phyloP scores from a whole-genome alignment of 2,888 invertebrate genomes.

The Antheraea assamensis region DNA sequence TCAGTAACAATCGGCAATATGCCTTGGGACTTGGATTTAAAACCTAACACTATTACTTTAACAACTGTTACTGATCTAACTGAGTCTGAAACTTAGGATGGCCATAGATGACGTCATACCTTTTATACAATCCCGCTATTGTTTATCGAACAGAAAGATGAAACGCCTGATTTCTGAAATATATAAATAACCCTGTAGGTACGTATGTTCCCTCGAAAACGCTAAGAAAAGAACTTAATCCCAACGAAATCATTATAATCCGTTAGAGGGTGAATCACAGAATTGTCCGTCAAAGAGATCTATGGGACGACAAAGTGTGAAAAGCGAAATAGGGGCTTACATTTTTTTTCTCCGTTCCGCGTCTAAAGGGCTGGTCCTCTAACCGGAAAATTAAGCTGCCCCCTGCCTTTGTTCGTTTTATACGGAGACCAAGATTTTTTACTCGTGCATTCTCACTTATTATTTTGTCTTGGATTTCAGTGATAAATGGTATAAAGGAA shows the following conservation, averaged over 20 bases:
- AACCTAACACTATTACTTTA: too few relatives aligned
- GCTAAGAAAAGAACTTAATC: constrained; percentile 41
- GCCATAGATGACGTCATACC: too few relatives aligned
- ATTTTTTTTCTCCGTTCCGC: constrained; percentile 36
- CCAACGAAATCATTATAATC: constrained; percentile 47
- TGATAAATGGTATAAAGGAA: constrained; percentile 21
- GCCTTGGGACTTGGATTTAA: too few relatives aligned
- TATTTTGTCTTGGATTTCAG: constrained; percentile 44
- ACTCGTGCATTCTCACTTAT: constrained; percentile 39
- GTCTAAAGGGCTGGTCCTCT: constrained; percentile 44
- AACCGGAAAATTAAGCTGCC: constrained; percentile 74
- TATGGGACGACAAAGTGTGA: constrained; percentile 49
- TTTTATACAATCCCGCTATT: too few relatives aligned
- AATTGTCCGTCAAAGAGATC: constrained; percentile 51
- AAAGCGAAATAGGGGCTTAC: constrained; percentile 40
- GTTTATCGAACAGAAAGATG: too few relatives aligned
- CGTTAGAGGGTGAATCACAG: constrained; percentile 45
- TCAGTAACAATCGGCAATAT: too few relatives aligned
- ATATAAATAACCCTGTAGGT: background rate
- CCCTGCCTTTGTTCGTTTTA: constrained; percentile 62
- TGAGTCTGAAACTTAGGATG: too few relatives aligned
- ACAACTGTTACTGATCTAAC: too few relatives aligned
- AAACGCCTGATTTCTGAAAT: background rate
- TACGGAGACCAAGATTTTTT: constrained; percentile 33
- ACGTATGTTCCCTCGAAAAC: background rate